Base-by-base conservation (phyloP, 2,797 vertebrate species). In the Florisuga fusca region DNA sequence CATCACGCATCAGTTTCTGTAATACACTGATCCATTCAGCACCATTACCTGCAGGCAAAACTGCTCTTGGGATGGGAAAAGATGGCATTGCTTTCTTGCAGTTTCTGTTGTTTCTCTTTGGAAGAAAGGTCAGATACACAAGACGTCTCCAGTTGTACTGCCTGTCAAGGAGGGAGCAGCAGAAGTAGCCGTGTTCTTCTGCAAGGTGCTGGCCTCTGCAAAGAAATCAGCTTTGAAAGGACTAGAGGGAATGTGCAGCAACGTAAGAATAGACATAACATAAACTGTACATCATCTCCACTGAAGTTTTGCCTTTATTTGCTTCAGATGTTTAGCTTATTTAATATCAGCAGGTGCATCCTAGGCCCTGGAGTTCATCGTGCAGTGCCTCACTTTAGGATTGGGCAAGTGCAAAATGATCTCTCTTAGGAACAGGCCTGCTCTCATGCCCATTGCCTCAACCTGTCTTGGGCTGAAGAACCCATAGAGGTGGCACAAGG, bases 1-100 rank as follows among this genome's bases (percentile, higher is more conserved):
- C 84, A 41, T 69, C 82, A 23, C 1, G 1, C 72, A 87, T 93
- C 83, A 83, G 33, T 82, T 90, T 88, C 83, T 80, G n/a, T 41
- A 68, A 69, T 38, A 67, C n/a, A 22, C 23, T 77, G 92, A 82
- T 89, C 89, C 69, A 38, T 93, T 87, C 62, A 72, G 64, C 72
- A 54, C 34, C 58, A 18, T 73, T 69, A 85, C 94, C 94, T 94
- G 74, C 87, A 92, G 94, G 95, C 92, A 94, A 93, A 92, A 62
- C 31, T 55, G 51, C 69, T 95, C 68, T 38, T 54, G 75, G 85
- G 58, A 26, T 86, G 31, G 43, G 48, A 80, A 77, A 85, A 89
- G 43, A 59, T 13, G 68, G 8, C 61, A 54, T 73, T 53, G 38
- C 80, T 94, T 93, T 36, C 71, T 79, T 58, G 46, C 3, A 9